Percentiles rank a stretch among this genome's conserved stretches.
These are phyloP conservation scores for Willowsia nigromaculata DNA, from an alignment of 2,888 invertebrate genomes.

Conservation along the genomic window DNA sequence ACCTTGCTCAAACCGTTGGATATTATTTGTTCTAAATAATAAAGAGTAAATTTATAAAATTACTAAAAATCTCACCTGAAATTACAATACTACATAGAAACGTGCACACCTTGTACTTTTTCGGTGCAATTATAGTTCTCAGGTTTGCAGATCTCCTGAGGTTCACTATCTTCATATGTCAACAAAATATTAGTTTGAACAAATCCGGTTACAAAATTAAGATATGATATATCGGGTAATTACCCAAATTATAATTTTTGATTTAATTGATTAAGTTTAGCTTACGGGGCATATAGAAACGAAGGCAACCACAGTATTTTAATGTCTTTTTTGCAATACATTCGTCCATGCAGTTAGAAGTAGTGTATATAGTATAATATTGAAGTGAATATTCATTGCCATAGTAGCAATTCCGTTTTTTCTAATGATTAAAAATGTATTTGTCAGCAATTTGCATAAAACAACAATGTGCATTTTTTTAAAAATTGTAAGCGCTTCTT, in stretches of 20 bases:
- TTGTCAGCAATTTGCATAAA: too few species aligned
- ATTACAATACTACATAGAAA: too few species aligned
- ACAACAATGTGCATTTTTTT: too few species aligned
- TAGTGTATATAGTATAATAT: slow-evolving; percentile 73
- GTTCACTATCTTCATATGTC: background rate
- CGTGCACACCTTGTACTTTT: background rate
- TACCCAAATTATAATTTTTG: too few species aligned
- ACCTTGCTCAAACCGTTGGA: background rate
- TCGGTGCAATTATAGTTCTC: background rate
- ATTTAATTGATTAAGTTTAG: too few species aligned
- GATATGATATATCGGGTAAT: too few species aligned
- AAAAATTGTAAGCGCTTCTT: background rate
- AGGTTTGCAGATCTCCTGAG: background rate
- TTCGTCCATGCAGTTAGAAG: slow-evolving; percentile 75
- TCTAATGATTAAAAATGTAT: too few species aligned
- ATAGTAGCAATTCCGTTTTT: slow-evolving; percentile 73
- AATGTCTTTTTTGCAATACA: slow-evolving; percentile 71
- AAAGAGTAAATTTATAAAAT: too few species aligned
- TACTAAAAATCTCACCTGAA: too few species aligned
- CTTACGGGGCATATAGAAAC: slow-evolving; percentile 74
- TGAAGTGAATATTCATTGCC: slow-evolving; percentile 64
- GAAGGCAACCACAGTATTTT: slow-evolving; percentile 63
- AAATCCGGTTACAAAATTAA: too few species aligned
- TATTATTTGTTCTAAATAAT: slow-evolving; percentile 31
- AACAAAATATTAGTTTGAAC: too few species aligned